phyloP scores from a whole-genome alignment of 2,797 vertebrate species.

The Morus bassanus region DNA sequence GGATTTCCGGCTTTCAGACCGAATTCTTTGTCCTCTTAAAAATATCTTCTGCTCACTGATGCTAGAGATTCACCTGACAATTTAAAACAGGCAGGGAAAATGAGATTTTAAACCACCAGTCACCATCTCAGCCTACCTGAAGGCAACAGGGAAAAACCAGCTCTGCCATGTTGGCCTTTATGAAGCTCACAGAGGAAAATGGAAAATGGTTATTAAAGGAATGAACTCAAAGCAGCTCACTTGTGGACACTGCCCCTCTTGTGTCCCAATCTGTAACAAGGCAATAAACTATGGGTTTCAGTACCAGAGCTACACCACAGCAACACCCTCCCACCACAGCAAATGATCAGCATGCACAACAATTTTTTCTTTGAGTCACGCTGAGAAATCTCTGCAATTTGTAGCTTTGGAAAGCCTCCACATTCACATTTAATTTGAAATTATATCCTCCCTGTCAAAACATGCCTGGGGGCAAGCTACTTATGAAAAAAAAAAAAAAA shows the following conservation, averaged over 20 bases:
- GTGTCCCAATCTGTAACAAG: neutral
- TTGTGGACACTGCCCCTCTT: neutral
- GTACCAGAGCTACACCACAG: neutral
- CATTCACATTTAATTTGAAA: conserved; percentile 43
- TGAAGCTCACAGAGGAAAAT: neutral
- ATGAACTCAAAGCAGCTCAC: neutral
- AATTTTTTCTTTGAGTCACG: neutral
- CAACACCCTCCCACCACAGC: neutral
- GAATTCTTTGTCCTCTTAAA: neutral
- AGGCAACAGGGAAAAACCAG: neutral
- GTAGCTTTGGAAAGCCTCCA: conserved; percentile 37
- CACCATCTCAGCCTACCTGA: neutral
- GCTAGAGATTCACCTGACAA: neutral
- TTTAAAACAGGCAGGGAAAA: neutral
- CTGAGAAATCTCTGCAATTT: conserved; percentile 31
- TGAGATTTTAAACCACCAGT: neutral
- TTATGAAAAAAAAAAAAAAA: neutral
- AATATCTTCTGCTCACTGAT: neutral
- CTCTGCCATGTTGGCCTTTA: neutral
- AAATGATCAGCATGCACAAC: neutral
- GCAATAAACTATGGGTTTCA: neutral
- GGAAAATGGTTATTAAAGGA: neutral
- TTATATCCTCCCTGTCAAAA: conserved; percentile 45
- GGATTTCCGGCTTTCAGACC: neutral
- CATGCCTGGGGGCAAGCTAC: conserved; percentile 15